Base-by-base conservation (phyloP, 2,113 vertebrate genomes). In the Neomonachus schauinslandi region DNA sequence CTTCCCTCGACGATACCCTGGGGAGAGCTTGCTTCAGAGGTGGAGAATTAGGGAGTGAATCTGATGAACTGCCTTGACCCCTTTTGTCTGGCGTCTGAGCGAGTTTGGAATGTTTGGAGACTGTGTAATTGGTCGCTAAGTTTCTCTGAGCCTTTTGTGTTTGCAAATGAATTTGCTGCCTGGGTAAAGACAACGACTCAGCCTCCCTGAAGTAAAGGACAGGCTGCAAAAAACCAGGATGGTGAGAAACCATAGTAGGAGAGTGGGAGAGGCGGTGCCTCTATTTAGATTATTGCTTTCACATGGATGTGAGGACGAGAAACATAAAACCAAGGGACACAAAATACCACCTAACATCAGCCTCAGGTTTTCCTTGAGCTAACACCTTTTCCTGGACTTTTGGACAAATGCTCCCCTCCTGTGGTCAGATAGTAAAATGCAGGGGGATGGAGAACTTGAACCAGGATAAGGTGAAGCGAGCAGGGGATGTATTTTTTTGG, bases 401-500 rank as follows among this genome's bases (percentile, higher is more conserved):
- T 74, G 42, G 81, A 28, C 81, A 74, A 77, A 96, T 97, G 59
- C 95, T 94, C 14, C 97, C 96, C 95, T 97, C 98, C 11, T 79
- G 98, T 98, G 97, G 96, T 77, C 87, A 95, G 42, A 96, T 0
- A 5, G 76, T 26, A 97, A 85, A 98, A 93, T 95, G 92, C 97
- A 97, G n/a, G 83, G 7, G 7, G n/a, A 55, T 4, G 4, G 76
- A 71, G 21, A 53, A n/a, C 2, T 18, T 36, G 5, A 21, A 79
- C 4, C 22, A 4, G 28, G 26, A 1, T 14, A 21, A 28, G 2
- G 36, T 14, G 19, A 46, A 89, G 24, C 0, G 0, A 46, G 28
- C 0, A 74, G 28, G 33, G 3, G 51, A 28, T 28, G 9, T 22
- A 22, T 46, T 39, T 36, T 69, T 65, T 53, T 81, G 71, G 13